Evolutionary conservation across 2,888 invertebrate species (phyloP), one percentile per base, ranked within the genome.

Genomic region (Emmelina monodactyla): DNA sequence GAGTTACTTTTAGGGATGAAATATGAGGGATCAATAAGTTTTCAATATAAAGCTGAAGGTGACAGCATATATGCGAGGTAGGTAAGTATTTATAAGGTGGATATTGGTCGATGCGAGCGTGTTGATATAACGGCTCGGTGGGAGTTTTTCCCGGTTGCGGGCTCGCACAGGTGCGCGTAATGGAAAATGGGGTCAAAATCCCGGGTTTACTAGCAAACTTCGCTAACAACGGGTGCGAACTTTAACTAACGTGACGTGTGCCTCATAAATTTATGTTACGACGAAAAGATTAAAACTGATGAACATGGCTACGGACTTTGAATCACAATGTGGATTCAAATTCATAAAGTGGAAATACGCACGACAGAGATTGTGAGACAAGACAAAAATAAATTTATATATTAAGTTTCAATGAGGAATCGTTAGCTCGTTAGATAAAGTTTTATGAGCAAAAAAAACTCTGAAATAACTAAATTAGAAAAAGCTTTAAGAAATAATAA

Each of bases 1-100:
- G n/a, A n/a, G n/a, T n/a, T n/a, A n/a, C n/a, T n/a, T n/a, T n/a
- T n/a, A n/a, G 19, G n/a, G 25, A 52, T 55, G 58, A 62, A 61
- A 61, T 64, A 65, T 63, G 59, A 46, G 51, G 51, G 52, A 55
- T 51, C 53, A 52, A n/a, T n/a, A n/a, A 53, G 52, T 59, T 63
- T 67, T 58, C 62, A 65, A 68, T 64, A 67, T 55, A 59, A 58
- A 62, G 64, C 55, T 45, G 62, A 65, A 54, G 65, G 64, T 61
- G 58, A 52, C 25, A 25, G 11, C 11, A 25, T n/a, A 25, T 25
- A 25, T 25, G 25, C 25, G 11, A 25, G 25, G 25, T n/a, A 55
- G 57, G 61, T 58, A 68, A 63, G 62, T 67, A 68, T 72, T 72
- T 75, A 75, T 73, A 70, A 62, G 62, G 65, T 62, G 68, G 68